A percentile compares a stretch with the other conserved stretches of the same genome.
Evolutionary conservation across 2,113 vertebrate species (phyloP).

Genomic region (Petaurus breviceps): DNA sequence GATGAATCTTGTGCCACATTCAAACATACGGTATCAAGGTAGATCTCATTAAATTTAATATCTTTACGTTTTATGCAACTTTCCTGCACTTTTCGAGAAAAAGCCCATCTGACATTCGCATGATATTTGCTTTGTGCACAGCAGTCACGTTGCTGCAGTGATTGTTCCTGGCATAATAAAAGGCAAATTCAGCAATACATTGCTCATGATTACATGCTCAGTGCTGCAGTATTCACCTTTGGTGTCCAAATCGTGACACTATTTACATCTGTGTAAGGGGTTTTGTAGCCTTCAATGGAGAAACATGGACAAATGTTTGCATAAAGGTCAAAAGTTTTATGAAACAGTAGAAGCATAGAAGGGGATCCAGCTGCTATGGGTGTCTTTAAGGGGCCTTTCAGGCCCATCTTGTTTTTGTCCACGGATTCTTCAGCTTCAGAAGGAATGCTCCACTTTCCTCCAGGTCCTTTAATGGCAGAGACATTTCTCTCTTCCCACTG

Average conservation of each 20-base stretch:
- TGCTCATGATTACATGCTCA: conserved; percentile 94
- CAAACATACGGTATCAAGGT: conserved; percentile 96
- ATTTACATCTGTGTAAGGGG: conserved; percentile 91
- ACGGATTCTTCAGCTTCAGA: conserved; percentile 97
- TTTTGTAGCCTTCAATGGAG: conserved; percentile 96
- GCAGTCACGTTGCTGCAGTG: conserved; percentile 94
- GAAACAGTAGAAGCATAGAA: conserved; percentile 96
- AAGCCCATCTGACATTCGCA: conserved; percentile 98
- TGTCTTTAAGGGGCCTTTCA: conserved; percentile 97
- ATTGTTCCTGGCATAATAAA: conserved; percentile 96
- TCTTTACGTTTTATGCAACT: conserved; percentile 96
- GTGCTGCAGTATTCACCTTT: conserved; percentile 96
- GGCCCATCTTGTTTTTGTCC: conserved; percentile 96
- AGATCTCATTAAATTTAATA: conserved; percentile 98
- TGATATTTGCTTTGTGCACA: conserved; percentile 98
- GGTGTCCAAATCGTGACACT: conserved; percentile 94
- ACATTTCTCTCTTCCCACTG: conserved; percentile 96
- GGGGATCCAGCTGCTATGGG: conserved; percentile 97
- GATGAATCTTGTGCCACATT: conserved; percentile 98
- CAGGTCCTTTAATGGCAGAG: conserved; percentile 92
- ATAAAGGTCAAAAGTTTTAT: conserved; percentile 96
- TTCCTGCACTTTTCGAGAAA: conserved; percentile 96
- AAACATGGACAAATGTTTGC: conserved; percentile 95
- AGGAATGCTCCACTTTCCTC: conserved; percentile 96
- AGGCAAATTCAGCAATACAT: conserved; percentile 96